Conservation (phyloP, 35 echinoderm and acorn worm genomes). For the Lytechinus pictus region DNA sequence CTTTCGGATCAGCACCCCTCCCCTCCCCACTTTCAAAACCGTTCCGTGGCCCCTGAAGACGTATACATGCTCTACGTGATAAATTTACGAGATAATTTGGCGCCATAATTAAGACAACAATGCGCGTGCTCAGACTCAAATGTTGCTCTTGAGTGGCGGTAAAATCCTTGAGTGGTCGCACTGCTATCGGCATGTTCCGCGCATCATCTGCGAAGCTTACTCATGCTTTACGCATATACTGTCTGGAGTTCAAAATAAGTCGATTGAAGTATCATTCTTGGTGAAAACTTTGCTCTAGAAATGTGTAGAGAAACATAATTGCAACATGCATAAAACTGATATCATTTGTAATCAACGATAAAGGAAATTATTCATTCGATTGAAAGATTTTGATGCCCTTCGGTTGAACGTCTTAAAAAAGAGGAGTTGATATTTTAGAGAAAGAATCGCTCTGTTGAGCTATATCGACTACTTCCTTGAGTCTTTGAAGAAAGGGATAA, state of each 20-base stretch:
- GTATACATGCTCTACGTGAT: no score
- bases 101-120: neutral
- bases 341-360: no score
- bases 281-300: neutral
- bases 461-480: neutral
- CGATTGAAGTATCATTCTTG: neutral
- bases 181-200: neutral
- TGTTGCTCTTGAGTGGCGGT: neutral
- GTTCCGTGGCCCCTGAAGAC: no score
- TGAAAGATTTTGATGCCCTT: neutral
- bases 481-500: neutral
- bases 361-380: no score
- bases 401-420: neutral
- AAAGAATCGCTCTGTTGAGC: neutral
- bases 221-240: neutral
- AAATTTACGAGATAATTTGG: no score
- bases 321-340: neutral
- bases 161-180: neutral
- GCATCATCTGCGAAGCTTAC: neutral
- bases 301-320: neutral
- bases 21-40: no score
- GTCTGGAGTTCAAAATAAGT: neutral
- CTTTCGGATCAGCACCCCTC: no score
- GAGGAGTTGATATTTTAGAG: neutral
- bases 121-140: neutral